A percentile compares a stretch with the other conserved stretches of the same genome.
phyloP scores from a whole-genome alignment of 2,888 invertebrate genomes.

The Watsonalla cultraria region DNA sequence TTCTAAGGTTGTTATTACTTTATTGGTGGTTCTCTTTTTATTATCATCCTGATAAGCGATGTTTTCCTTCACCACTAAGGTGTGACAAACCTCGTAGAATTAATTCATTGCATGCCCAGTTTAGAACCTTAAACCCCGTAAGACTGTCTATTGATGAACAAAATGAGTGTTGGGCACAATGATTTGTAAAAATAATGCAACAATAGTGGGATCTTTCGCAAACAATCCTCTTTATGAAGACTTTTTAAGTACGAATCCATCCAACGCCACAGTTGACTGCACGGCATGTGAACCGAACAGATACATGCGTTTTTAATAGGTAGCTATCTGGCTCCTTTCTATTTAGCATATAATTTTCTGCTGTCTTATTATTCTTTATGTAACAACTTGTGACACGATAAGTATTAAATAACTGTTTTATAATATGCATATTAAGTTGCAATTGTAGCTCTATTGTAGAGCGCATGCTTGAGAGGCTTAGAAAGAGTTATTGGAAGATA shows the following conservation, averaged over 20 bases:
- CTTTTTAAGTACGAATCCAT: constrained; percentile 21
- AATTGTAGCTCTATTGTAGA: constrained; percentile 4
- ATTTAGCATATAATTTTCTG: constrained; percentile 38
- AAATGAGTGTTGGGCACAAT: not conserved
- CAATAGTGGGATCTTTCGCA: constrained; percentile 4
- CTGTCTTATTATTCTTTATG: constrained; percentile 37
- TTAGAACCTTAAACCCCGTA: too few species aligned
- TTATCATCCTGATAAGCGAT: too few species aligned
- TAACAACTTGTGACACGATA: constrained; percentile 27
- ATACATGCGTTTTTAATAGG: constrained; percentile 12
- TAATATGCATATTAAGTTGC: constrained; percentile 25
- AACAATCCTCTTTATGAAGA: constrained; percentile 17
- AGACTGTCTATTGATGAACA: too few species aligned
- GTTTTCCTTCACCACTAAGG: too few species aligned
- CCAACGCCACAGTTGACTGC: constrained; percentile 11
- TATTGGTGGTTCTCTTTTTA: too few species aligned
- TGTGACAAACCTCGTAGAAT: not conserved
- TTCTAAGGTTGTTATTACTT: too few species aligned
- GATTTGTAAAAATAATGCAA: constrained; percentile 1
- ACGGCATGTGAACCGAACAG: constrained; percentile 32
- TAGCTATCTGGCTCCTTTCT: constrained; percentile 36
- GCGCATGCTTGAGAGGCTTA: not conserved
- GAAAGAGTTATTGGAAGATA: not conserved
- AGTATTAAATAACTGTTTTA: constrained; percentile 36
- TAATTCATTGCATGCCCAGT: too few species aligned